Percentiles rank a stretch among this genome's conserved stretches.
phyloP scores from a whole-genome alignment of 2,113 vertebrate genomes.

The Tenrec ecaudatus region DNA sequence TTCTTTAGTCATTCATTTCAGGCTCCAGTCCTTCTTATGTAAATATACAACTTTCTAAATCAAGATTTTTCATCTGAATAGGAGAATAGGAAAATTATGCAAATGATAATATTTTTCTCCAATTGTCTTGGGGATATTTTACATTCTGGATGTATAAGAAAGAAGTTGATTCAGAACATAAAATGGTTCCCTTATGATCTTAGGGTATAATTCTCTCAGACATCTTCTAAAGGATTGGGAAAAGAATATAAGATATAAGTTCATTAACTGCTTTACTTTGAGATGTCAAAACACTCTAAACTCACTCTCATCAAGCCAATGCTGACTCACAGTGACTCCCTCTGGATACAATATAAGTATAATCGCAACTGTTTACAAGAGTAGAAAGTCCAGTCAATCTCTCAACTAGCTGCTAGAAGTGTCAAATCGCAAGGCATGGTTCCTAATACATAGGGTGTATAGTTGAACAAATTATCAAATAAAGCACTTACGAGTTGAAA shows the following conservation, averaged over 20 bases:
- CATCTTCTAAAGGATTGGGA: not conserved
- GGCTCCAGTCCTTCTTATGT: not conserved
- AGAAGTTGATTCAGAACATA: not conserved
- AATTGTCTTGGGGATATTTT: not conserved
- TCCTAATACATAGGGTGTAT: not conserved
- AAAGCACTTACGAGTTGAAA: constrained; percentile 45
- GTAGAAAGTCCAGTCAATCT: too few relatives aligned
- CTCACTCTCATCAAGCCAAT: too few relatives aligned
- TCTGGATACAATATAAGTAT: too few relatives aligned
- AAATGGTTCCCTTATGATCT: not conserved
- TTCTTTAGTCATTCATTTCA: not conserved
- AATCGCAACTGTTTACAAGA: too few relatives aligned
- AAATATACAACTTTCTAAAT: constrained; percentile 24
- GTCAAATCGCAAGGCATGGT: too few relatives aligned
- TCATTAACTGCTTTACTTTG: constrained; percentile 33
- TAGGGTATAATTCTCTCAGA: not conserved
- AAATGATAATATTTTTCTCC: not conserved
- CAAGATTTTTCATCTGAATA: constrained; percentile 23
- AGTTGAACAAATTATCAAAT: constrained; percentile 53
- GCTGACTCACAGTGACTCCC: too few relatives aligned
- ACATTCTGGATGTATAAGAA: not conserved
- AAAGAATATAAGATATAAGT: constrained; percentile 1
- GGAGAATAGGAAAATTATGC: constrained; percentile 3
- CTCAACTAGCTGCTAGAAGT: too few relatives aligned
- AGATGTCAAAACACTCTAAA: too few relatives aligned